Evolutionary conservation across 1,140 invertebrate genomes (phyloP).

Genomic region (Eumaeus atala): DNA sequence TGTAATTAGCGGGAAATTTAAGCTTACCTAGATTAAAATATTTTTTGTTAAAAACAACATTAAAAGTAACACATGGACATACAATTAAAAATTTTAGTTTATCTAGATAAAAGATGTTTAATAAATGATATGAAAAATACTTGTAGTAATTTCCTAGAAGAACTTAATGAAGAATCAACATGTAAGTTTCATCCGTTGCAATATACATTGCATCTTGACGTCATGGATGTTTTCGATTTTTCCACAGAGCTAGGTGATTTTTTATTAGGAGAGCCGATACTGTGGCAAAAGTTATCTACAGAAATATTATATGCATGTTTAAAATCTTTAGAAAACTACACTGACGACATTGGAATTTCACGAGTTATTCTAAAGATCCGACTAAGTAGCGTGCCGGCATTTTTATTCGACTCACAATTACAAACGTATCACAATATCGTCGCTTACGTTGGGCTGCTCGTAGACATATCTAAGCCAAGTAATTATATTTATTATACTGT

Average conservation of each 20-base stretch:
- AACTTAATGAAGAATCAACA: conserved; percentile 35
- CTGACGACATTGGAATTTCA: conserved; percentile 29
- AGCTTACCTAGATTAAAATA: too few relatives aligned
- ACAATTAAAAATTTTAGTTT: conserved; percentile 38
- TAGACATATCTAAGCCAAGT: conserved; percentile 41
- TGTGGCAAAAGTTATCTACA: conserved; percentile 42
- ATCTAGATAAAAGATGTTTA: conserved; percentile 45
- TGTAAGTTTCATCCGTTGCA: conserved; percentile 51
- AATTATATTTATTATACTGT: conserved; percentile 56
- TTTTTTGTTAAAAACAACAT: too few relatives aligned
- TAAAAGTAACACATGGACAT: too few relatives aligned
- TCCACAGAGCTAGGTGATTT: conserved; percentile 40
- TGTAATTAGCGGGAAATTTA: too few relatives aligned
- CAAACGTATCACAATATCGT: conserved; percentile 33
- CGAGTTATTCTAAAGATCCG: conserved; percentile 45
- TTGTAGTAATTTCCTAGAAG: conserved; percentile 40
- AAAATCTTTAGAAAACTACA: conserved; percentile 31
- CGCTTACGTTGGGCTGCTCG: conserved; percentile 37
- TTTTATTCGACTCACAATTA: conserved; percentile 27
- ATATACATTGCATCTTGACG: conserved; percentile 46
- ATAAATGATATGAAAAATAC: conserved; percentile 39
- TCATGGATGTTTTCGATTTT: conserved; percentile 47
- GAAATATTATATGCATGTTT: conserved; percentile 52
- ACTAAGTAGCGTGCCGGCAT: conserved; percentile 38
- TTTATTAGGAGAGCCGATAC: conserved; percentile 47